A percentile compares a stretch with the other conserved stretches of the same genome.
Evolutionary conservation across 2,797 vertebrate genomes (phyloP).

Genomic region (Enteromius viviparus): DNA sequence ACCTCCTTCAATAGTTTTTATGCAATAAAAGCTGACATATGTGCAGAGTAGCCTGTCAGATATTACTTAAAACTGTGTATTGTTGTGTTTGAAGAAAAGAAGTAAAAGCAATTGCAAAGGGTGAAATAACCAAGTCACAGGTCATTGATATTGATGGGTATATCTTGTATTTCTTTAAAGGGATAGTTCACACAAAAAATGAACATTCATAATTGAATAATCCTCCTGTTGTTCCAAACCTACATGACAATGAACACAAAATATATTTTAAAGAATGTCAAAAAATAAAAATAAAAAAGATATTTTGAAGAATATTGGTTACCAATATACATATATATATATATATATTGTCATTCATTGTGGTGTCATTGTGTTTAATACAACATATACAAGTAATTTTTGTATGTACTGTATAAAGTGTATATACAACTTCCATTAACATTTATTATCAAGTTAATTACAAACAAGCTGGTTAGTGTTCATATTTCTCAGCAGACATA

Average conservation of each 20-base stretch:
- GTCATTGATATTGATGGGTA: neutral
- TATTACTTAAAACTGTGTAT: neutral
- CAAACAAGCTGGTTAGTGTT: neutral
- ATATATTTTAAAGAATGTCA: no score
- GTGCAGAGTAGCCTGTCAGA: neutral
- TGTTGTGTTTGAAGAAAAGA: neutral
- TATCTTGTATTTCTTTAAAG: neutral
- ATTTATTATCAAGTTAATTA: neutral
- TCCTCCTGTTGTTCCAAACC: neutral
- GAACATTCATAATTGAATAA: neutral
- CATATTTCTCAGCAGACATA: neutral
- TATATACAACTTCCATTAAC: neutral
- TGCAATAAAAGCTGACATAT: neutral
- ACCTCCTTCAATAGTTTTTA: neutral
- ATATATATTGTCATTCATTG: neutral
- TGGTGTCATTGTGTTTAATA: neutral
- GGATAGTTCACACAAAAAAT: neutral
- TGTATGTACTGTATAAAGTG: neutral
- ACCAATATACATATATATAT: neutral
- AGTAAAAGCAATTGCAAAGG: neutral
- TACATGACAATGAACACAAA: no score
- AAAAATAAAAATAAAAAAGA: neutral
- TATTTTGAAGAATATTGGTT: neutral
- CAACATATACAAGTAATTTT: neutral
- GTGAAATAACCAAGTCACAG: neutral